Base-by-base conservation (phyloP, 2,797 vertebrate species). In the Gastrophryne carolinensis region DNA sequence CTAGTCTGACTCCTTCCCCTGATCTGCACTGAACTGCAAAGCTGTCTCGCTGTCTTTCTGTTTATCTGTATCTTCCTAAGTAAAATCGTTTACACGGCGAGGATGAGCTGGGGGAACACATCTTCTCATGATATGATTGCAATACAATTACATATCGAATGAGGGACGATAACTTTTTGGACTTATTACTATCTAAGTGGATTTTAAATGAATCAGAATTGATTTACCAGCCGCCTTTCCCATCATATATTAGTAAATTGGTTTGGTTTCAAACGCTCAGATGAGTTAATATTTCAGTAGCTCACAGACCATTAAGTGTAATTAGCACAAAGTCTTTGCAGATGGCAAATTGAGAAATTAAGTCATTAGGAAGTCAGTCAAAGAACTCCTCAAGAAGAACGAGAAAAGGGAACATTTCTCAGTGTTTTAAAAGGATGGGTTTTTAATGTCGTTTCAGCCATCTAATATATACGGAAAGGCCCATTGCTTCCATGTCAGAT, bases 291-390 rank as follows among this genome's bases (percentile, higher is more conserved):
- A 85, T 86, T 86, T 86, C 69, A 82, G 75, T 83, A 83, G 80
- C 78, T 83, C 79, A 84, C 75, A 81, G 82, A 79, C 81, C 82
- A 85, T 84, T 86, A 85, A 81, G 81, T 80, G 80, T 82, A 82
- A 85, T 86, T 83, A 87, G 82, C 72, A 77, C 78, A 78, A 82
- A 83, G 81, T 79, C 78, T 80, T 80, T 81, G 23, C 66, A 81
- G 72, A 85, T 80, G 80, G 82, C 79, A 83, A 83, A 77, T 80
- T 83, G 67, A 84, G 73, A 80, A 85, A 85, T 83, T 84, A 84
- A 85, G 75, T 81, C 80, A 83, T 81, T 82, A 83, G 64, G 35
- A 80, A 84, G 82, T 85, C 83, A 85, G 82, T 86, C 83, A 83
- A 80, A 80, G 70, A 82, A 71, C 73, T 82, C 39, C 80, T 50